Conservation (phyloP, 2,113 vertebrate species). For the Oreochromis tanganicae region DNA sequence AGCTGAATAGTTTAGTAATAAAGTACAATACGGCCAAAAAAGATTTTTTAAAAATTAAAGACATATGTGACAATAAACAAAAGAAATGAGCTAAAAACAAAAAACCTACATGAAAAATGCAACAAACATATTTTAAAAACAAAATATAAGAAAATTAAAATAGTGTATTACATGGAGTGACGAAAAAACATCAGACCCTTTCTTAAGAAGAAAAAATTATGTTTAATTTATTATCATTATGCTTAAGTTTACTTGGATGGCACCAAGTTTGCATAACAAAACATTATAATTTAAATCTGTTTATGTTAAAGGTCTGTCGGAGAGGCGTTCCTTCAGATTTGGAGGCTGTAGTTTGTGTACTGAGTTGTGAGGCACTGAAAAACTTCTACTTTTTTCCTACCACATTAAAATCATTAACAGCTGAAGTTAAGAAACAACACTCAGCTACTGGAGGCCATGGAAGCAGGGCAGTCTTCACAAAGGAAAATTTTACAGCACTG, state of each 20-base stretch:
- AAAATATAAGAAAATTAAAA: background rate
- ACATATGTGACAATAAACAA: background rate
- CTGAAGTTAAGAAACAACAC: background rate
- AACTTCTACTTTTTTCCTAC: background rate
- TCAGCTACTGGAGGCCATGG: background rate
- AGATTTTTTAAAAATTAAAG: accelerated
- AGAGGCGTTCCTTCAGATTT: background rate
- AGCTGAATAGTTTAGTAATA: background rate
- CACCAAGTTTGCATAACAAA: background rate
- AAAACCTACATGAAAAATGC: background rate
- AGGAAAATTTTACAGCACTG: background rate
- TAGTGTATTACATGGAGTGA: background rate
- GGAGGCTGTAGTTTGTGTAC: background rate
- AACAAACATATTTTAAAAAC: background rate
- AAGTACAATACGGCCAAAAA: background rate
- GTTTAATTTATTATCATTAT: background rate
- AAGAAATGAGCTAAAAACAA: background rate
- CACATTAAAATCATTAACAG: background rate
- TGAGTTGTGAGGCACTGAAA: background rate
- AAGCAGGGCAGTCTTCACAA: accelerated
- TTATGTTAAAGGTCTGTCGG: background rate
- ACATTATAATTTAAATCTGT: background rate
- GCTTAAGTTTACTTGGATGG: background rate
- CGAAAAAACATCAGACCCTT: background rate
- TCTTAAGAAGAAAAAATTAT: background rate